A percentile compares a stretch with the other conserved stretches of the same genome.
These are phyloP conservation scores for Meloidogyne floridensis DNA, from an alignment of 1,140 invertebrate species.

Conservation along the genomic window DNA sequence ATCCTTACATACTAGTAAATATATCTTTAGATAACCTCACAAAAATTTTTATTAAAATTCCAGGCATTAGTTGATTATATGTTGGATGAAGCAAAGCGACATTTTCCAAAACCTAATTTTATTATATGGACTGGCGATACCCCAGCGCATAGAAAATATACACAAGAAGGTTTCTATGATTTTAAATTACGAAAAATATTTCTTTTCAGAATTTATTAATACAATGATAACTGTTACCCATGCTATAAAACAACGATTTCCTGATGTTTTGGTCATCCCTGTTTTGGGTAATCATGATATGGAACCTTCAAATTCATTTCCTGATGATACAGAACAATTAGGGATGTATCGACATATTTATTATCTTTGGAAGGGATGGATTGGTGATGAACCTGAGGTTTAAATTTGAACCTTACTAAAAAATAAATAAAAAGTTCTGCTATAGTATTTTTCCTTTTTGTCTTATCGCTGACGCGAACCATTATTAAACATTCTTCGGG, in stretches of 20 bases:
- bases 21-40: not conserved
- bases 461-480: too few relatives aligned
- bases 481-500: too few relatives aligned
- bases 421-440: too few relatives aligned
- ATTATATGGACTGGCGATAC: slow-evolving; percentile 64
- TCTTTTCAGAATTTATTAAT: slow-evolving; percentile 51
- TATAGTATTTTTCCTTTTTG: too few relatives aligned
- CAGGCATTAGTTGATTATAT: slow-evolving; percentile 47
- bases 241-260: slow-evolving; percentile 37
- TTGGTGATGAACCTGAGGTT: slow-evolving; percentile 46
- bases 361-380: slow-evolving; percentile 55
- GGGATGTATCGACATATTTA: slow-evolving; percentile 48
- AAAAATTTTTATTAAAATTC: not conserved
- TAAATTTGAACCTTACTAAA: not conserved
- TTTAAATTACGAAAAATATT: not conserved
- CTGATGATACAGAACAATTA: slow-evolving; percentile 35
- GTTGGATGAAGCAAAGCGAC: slow-evolving; percentile 37
- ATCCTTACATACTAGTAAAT: not conserved
- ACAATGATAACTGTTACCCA: slow-evolving; percentile 45
- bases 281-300: slow-evolving; percentile 63
- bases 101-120: slow-evolving; percentile 50
- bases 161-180: slow-evolving; percentile 34
- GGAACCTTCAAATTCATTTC: slow-evolving; percentile 54
- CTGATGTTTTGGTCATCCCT: slow-evolving; percentile 47
- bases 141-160: slow-evolving; percentile 55